Base-by-base conservation (phyloP, 2,113 vertebrate genomes). In the Jaculus jaculus region DNA sequence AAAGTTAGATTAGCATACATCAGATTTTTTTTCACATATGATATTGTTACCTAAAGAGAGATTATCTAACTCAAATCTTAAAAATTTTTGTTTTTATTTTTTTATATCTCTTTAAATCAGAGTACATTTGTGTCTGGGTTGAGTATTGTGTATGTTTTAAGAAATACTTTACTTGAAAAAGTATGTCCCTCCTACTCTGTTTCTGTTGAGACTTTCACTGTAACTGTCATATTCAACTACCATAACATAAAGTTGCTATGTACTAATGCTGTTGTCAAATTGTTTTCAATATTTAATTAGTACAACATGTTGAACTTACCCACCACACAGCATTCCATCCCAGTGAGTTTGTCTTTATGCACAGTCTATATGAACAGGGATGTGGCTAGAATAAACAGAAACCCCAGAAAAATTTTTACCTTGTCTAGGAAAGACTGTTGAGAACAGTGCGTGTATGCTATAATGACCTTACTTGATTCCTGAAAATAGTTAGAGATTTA, bases 271-370 rank as follows among this genome's bases (percentile, higher is more conserved):
- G 28, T 24, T 66, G 60, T 84, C 92, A 91, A 39, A 82, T 69
- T 84, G 11, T 63, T 30, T n/a, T 81, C 89, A 93, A 74, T 89
- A 83, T 79, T 92, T 90, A 83, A 86, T 63, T 9, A 54, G 63
- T 54, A 75, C 34, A 69, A 94, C 60, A 65, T 81, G 17, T n/a
- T 77, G 17, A 71, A 13, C 15, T 37, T 72, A 2, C 61, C 87
- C 66, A 32, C 79, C 23, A 74, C 12, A 81, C 18, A 79, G 39
- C 6, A 16, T 24, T 81, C 37, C 1, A 8, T 82, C 60, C 60
- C 54, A 72, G 34, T 15, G 86, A 51, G 60, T 79, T 32, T 80
- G 65, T 75, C 20, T 69, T 65, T 37, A 69, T 85, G 73, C 78
- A 54, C 17, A 60, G 21, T 47, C 9, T 54, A 0, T 47, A 51